phyloP scores from a whole-genome alignment of 2,113 vertebrate genomes.

The Xenotilapia caudafasciata region DNA sequence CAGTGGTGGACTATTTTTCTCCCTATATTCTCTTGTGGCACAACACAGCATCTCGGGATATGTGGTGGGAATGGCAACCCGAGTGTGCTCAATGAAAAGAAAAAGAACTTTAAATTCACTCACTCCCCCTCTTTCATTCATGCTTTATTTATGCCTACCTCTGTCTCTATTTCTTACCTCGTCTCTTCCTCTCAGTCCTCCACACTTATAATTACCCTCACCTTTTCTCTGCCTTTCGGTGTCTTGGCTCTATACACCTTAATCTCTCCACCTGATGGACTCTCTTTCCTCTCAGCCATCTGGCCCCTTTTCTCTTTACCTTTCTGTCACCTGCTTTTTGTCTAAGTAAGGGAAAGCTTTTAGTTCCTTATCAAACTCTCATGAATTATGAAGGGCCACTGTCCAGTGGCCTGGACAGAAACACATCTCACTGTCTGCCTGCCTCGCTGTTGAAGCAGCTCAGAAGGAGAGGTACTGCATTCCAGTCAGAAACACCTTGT shows the following conservation, averaged over 20 bases:
- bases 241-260: neutral
- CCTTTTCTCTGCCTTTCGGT: neutral
- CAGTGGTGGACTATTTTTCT: neutral
- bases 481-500: conserved; percentile 30
- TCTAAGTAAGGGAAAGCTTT: conserved; percentile 46
- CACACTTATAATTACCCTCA: conserved; percentile 26
- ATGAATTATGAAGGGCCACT: conserved; percentile 54
- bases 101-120: conserved; percentile 1
- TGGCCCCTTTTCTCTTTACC: neutral
- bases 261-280: neutral
- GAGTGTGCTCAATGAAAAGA: neutral
- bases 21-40: neutral
- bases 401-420: conserved; percentile 34
- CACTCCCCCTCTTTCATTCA: neutral
- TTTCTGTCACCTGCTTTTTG: conserved; percentile 39
- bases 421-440: conserved; percentile 33
- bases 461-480: neutral
- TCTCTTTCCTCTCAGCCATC: neutral
- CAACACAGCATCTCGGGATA: neutral
- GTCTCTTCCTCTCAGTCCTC: neutral
- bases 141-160: conserved; percentile 48
- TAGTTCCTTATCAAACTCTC: conserved; percentile 59
- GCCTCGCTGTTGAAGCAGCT: neutral
- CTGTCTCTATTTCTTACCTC: neutral
- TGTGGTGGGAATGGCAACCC: neutral